Evolutionary conservation across 2,797 vertebrate species (phyloP), one percentile per base, ranked within the genome.

Genomic region (Anguilla obscura): DNA sequence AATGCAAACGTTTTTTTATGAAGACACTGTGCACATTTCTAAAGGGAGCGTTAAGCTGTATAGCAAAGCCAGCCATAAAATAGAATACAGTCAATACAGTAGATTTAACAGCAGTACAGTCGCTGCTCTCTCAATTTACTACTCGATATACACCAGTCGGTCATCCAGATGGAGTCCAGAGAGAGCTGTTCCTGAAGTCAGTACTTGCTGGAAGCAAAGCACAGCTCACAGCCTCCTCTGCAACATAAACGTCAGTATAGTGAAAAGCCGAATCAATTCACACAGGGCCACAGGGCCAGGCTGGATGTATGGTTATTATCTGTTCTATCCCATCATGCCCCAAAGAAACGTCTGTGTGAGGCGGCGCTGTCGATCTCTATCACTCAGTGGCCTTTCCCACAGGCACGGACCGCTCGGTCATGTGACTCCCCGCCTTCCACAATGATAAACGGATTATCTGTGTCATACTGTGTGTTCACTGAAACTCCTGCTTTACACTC

Each of bases 281-380:
- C 84, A 90, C 45, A 24, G 18, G 58, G 79, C 79, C 24, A n/a
- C 74, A 45, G 74, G 40, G 33, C 52, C 36, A 87, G 85, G 88
- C 92, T 92, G 93, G 90, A 92, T 94, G 92, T 89, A 88, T 48
- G 79, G 79, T 88, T 16, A 86, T 92, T 93, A 93, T 94, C 92
- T 93, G 12, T 87, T 93, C 10, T 88, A 90, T 92, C 90, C 91
- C 93, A 92, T 92, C 90, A 91, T 90, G 86, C 90, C 91, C 89
- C 87, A 92, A 88, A 33, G 88, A 58, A 91, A 89, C 88, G 87
- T 90, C 90, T 90, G 90, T 88, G 85, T 1, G 90, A 88, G 89
- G 92, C 87, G 45, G 91, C 90, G 92, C 76, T 45, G 36, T 86
- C 91, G 92, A 93, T 93, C 88, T 87, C 84, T 93, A 91, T 92